phyloP scores from a whole-genome alignment of 2,797 vertebrate genomes.

The Schizopygopsis pylzovi region DNA sequence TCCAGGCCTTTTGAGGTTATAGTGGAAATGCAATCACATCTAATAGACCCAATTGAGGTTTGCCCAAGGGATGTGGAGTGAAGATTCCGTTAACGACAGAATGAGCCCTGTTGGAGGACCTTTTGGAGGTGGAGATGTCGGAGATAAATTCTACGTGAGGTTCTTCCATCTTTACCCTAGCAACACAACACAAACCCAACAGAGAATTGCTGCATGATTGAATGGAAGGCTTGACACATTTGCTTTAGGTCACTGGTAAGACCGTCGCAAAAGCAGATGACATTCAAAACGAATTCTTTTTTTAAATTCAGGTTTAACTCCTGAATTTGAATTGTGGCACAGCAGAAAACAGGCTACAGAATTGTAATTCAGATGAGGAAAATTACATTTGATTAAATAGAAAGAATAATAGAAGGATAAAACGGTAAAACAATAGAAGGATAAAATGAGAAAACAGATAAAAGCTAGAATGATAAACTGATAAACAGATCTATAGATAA shows the following conservation, averaged over 20 bases:
- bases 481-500: not conserved
- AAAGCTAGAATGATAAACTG: not conserved
- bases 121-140: conserved; percentile 23
- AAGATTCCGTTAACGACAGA: conserved; percentile 58
- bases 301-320: not conserved
- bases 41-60: conserved; percentile 65
- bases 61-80: conserved; percentile 59
- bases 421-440: not conserved
- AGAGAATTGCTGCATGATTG: not conserved
- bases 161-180: conserved; percentile 39
- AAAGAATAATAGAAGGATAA: not conserved
- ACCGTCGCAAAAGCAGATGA: not conserved
- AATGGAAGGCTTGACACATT: conserved; percentile 27
- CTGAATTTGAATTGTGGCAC: not conserved
- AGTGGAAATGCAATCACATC: conserved; percentile 53
- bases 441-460: not conserved
- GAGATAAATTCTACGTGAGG: conserved; percentile 53
- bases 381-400: not conserved
- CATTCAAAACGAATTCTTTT: not conserved
- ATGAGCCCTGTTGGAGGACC: conserved; percentile 44
- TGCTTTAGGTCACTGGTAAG: conserved; percentile 10
- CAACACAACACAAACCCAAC: conserved; percentile 27
- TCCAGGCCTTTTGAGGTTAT: conserved; percentile 47
- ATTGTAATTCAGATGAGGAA: not conserved
- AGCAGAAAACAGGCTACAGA: not conserved